These are phyloP conservation scores for Drosophila anomalata DNA, from an alignment of 2,888 invertebrate genomes.

Conservation along the genomic window DNA sequence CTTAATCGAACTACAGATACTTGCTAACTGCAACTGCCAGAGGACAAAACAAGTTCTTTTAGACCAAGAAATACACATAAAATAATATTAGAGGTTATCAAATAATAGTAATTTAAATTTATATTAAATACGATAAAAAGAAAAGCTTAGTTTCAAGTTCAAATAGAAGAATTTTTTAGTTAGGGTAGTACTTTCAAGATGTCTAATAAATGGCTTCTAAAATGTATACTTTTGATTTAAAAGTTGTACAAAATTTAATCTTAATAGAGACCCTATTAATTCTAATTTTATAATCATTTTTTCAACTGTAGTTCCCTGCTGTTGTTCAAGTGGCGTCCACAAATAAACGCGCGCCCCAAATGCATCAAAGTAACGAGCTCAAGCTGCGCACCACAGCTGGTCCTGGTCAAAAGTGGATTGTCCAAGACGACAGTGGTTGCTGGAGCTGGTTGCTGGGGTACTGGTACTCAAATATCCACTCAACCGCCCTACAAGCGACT, in stretches of 20 bases:
- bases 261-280: background rate
- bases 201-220: background rate
- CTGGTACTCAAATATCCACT: conserved; percentile 21
- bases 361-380: conserved; percentile 82
- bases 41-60: conserved; percentile 5
- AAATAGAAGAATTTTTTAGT: too few relatives aligned
- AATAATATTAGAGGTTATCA: background rate
- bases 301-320: conserved; percentile 61
- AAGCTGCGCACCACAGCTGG: conserved; percentile 76
- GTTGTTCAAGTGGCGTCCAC: conserved; percentile 67
- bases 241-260: too few relatives aligned
- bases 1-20: conserved; percentile 19
- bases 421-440: background rate
- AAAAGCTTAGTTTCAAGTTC: too few relatives aligned
- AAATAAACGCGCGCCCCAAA: conserved; percentile 79
- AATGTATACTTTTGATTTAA: background rate
- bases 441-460: conserved; percentile 9
- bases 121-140: background rate
- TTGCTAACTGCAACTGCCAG: conserved; percentile 9
- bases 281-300: conserved; percentile 1
- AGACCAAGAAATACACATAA: background rate
- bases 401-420: conserved; percentile 35
- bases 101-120: background rate
- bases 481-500: conserved; percentile 42
- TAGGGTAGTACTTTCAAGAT: too few relatives aligned